These are phyloP conservation scores for Bubo bubo DNA, from an alignment of 2,113 vertebrate genomes.

Conservation along the genomic window DNA sequence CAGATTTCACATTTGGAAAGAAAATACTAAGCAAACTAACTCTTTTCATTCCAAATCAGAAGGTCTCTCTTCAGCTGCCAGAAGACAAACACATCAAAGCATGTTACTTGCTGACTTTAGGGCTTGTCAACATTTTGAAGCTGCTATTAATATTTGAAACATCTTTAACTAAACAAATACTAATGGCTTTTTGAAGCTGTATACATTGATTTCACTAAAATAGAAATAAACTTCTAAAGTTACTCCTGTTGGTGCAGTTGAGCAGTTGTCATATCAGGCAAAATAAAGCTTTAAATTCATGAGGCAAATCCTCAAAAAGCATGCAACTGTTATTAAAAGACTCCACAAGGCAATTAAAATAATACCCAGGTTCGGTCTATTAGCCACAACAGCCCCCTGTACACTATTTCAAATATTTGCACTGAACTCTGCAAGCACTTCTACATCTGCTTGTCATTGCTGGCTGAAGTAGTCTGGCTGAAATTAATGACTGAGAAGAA, in stretches of 20 bases:
- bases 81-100: slow-evolving; percentile 39
- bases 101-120: slow-evolving; percentile 15
- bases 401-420: neutral
- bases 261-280: neutral
- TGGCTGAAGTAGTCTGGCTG: neutral
- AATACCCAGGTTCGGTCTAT: neutral
- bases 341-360: neutral
- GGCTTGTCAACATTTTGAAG: slow-evolving; percentile 20
- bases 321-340: neutral
- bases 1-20: slow-evolving; percentile 2
- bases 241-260: neutral
- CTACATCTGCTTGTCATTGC: accelerated
- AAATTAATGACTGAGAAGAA: neutral
- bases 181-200: neutral
- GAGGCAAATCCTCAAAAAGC: neutral
- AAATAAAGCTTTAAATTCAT: neutral
- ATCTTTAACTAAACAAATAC: slow-evolving; percentile 13
- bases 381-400: neutral
- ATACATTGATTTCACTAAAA: neutral
- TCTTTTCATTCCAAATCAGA: slow-evolving; percentile 19
- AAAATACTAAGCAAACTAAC: slow-evolving; percentile 33
- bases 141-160: slow-evolving; percentile 29
- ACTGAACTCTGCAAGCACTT: neutral
- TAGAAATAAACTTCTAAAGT: neutral
- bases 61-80: neutral